Evolutionary conservation across 2,113 vertebrate species (phyloP).

Genomic region (Chloropsis cyanopogon): DNA sequence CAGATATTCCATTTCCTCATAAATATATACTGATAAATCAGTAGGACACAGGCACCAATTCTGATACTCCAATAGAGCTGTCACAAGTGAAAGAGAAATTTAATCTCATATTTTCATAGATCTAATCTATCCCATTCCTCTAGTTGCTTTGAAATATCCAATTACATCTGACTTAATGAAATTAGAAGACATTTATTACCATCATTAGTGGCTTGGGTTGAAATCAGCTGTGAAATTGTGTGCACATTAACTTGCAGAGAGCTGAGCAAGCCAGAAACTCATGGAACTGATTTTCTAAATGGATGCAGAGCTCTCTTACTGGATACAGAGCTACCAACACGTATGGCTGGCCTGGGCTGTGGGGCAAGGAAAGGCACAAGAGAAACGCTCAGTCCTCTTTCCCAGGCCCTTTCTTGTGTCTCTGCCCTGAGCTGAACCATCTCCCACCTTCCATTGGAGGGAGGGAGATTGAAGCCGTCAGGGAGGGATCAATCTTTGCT

Average conservation of each 20-base stretch:
- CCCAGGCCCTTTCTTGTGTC: neutral
- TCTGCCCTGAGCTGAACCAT: neutral
- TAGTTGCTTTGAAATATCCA: neutral
- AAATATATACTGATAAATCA: neutral
- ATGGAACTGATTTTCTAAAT: neutral
- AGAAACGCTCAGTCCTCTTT: neutral
- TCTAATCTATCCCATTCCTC: neutral
- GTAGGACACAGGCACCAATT: neutral
- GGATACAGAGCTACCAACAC: accelerated
- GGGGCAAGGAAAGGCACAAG: neutral
- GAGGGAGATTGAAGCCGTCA: neutral
- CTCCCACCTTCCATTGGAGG: accelerated
- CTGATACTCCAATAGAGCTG: neutral
- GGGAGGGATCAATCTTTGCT: neutral
- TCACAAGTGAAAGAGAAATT: neutral
- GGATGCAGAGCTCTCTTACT: neutral
- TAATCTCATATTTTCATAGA: neutral
- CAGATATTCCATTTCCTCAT: neutral
- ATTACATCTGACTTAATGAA: neutral
- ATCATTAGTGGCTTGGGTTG: neutral
- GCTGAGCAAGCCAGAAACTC: neutral
- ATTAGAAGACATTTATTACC: neutral
- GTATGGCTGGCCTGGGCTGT: accelerated
- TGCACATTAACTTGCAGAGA: neutral
- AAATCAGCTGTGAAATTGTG: constrained; percentile 5